Evolutionary conservation across 2,888 invertebrate genomes (phyloP), one percentile per base, ranked within the genome.

Genomic region (Bibio marci): DNA sequence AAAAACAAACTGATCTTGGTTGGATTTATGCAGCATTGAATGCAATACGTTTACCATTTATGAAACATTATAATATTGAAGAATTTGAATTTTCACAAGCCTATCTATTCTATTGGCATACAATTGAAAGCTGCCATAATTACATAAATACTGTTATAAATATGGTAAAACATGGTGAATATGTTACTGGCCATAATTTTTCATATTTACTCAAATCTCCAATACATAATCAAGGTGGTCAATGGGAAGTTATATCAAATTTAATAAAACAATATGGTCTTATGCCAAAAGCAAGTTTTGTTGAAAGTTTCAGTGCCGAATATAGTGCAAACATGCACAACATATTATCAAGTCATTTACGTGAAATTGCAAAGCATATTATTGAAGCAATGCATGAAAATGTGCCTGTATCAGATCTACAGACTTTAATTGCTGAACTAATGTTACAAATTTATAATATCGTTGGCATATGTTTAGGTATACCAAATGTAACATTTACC

Each of bases 181-280:
- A 69, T 1, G 70, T 85, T 1, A 82, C 86, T 44, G 83, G 87
- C 1, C 68, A 90, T 43, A 66, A 88, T 12, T 71, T 87, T 37
- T 76, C 79, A 45, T 86, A 82, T 57, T 60, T 91, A 37, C 64
- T 88, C 14, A 63, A 69, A 54, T 78, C 77, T 53, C 85, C 86
- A n/a, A 75, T 76, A 38, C 71, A 71, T 45, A 87, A 88, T 52
- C n/a, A n/a, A n/a, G 87, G 87, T 22, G 88, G 91, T 0, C 90
- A 91, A 56, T 91, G 88, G 90, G 85, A 88, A 55, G 90, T 91
- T 88, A 64, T 90, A 42, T 77, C 80, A 22, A 88, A 90, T 59
- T 62, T 91, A 15, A 75, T 91, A 41, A 81, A 80, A 57, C 83
- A 85, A 54, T 76, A 91, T 54, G 91, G 91, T 12, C 60, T 91